Evolutionary conservation across 2,797 vertebrate species (phyloP).

Genomic region (Nasua narica): DNA sequence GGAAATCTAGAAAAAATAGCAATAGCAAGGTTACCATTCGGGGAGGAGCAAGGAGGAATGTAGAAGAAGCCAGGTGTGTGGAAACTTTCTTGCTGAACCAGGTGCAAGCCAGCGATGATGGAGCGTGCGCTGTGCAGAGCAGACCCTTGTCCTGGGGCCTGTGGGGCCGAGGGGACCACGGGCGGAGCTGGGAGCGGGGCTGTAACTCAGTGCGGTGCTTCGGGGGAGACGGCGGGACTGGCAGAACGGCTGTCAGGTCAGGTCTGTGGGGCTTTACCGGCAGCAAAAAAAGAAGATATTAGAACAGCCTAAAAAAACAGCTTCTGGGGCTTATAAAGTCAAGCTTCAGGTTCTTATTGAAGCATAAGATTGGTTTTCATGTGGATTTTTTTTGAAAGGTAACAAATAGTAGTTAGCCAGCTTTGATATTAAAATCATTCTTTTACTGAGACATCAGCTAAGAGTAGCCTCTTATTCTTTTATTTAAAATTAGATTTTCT

Average conservation of each 20-base stretch:
- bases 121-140: too few relatives aligned
- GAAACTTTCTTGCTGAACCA: not conserved
- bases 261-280: not conserved
- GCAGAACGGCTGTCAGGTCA: not conserved
- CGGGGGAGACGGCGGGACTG: too few relatives aligned
- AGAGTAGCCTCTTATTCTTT: not conserved
- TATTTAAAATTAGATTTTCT: not conserved
- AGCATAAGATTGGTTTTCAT: not conserved
- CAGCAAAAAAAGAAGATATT: not conserved
- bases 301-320: not conserved
- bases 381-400: not conserved
- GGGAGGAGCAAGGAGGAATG: not conserved
- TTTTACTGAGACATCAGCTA: not conserved
- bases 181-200: not conserved
- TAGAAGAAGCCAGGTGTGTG: not conserved
- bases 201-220: not conserved
- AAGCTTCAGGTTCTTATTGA: not conserved
- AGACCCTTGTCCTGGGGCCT: rapidly evolving
- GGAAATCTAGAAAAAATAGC: not conserved
- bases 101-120: not conserved
- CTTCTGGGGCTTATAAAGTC: not conserved
- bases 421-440: not conserved
- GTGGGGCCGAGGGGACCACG: not conserved
- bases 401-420: not conserved
- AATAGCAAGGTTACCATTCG: not conserved